These are phyloP conservation scores for Alsophila aescularia DNA, from an alignment of 2,888 invertebrate species.

Conservation along the genomic window DNA sequence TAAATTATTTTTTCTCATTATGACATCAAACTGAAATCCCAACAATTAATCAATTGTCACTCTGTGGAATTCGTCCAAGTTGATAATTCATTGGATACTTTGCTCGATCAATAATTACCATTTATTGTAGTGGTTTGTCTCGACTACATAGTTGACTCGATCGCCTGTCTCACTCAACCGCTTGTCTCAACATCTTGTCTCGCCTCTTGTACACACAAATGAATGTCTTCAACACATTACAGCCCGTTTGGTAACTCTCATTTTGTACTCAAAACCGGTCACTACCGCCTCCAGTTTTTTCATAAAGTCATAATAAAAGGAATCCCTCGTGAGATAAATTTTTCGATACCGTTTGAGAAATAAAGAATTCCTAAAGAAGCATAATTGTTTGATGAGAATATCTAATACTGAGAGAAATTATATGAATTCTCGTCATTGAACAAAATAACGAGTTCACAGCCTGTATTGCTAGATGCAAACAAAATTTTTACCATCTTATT, in stretches of 20 bases:
- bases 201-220: constrained; percentile 14
- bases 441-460: constrained; percentile 4
- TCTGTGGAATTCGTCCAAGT: too few species aligned
- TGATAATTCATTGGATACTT: too few species aligned
- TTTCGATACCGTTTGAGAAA: not conserved
- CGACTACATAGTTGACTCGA: not conserved
- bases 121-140: too few species aligned
- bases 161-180: not conserved
- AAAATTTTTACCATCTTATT: constrained; percentile 10
- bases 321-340: constrained; percentile 3
- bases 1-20: too few species aligned
- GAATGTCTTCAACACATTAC: constrained; percentile 39
- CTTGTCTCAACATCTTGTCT: constrained; percentile 2
- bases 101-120: too few species aligned
- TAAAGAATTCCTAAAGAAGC: not conserved
- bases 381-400: not conserved
- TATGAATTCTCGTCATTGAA: not conserved
- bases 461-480: constrained; percentile 19
- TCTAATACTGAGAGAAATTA: not conserved
- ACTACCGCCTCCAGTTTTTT: constrained; percentile 32
- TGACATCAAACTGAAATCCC: too few species aligned
- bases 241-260: constrained; percentile 64
- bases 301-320: constrained; percentile 15
- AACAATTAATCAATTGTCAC: too few species aligned
- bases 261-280: constrained; percentile 51